These are phyloP conservation scores for Rattus rattus DNA, from an alignment of 2,113 vertebrate genomes.

Conservation along the genomic window DNA sequence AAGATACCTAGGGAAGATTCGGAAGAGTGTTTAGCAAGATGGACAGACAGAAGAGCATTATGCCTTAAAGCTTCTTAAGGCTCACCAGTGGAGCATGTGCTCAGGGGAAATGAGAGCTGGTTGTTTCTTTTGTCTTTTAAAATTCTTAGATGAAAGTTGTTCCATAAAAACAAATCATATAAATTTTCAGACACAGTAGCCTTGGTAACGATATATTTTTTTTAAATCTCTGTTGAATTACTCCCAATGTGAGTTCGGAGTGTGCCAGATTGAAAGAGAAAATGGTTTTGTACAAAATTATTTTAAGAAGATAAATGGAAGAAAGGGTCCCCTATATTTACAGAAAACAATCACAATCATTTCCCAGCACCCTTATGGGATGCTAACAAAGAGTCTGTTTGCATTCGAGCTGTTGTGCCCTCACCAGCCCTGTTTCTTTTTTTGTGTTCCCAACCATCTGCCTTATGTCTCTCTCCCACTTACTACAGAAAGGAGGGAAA, in stretches of 20 bases:
- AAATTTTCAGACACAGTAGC: slow-evolving; percentile 55
- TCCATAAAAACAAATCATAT: slow-evolving; percentile 27
- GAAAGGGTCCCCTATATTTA: slow-evolving; percentile 71
- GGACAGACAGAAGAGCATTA: neutral
- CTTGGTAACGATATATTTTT: slow-evolving; percentile 40
- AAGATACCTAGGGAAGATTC: neutral
- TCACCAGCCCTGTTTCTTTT: slow-evolving; percentile 44
- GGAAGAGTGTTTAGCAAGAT: neutral
- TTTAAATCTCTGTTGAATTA: slow-evolving; percentile 54
- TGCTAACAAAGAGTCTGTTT: slow-evolving; percentile 71
- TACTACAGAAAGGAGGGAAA: slow-evolving; percentile 9
- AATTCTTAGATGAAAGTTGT: slow-evolving; percentile 31
- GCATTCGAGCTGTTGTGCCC: neutral
- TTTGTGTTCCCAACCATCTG: slow-evolving; percentile 73
- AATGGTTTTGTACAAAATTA: slow-evolving; percentile 65
- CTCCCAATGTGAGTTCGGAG: slow-evolving; percentile 10
- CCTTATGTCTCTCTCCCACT: slow-evolving; percentile 48
- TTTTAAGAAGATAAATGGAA: slow-evolving; percentile 77
- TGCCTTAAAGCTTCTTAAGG: neutral
- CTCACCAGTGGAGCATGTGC: too few species aligned
- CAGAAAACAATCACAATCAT: slow-evolving; percentile 74
- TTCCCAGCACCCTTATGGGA: slow-evolving; percentile 61
- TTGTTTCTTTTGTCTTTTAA: slow-evolving; percentile 15
- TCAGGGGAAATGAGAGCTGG: neutral
- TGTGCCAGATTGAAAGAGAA: slow-evolving; percentile 63